phyloP scores from a whole-genome alignment of 2,113 vertebrate genomes.

The Upupa epops region DNA sequence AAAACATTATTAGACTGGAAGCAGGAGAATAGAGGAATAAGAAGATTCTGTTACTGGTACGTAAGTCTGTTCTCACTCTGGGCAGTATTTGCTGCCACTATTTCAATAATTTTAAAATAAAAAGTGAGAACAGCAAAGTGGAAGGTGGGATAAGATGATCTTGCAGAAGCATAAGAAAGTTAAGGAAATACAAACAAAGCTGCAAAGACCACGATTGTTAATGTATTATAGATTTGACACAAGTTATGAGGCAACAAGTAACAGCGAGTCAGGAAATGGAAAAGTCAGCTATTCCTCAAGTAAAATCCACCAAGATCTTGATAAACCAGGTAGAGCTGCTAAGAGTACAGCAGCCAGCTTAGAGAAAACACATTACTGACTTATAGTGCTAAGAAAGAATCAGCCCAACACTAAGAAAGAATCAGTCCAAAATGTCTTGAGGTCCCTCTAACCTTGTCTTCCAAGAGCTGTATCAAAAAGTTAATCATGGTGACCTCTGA shows the following conservation, averaged over 20 bases:
- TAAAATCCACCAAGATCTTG: background rate
- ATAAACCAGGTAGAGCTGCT: background rate
- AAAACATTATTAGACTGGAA: background rate
- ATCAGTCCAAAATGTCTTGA: background rate
- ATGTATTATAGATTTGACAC: conserved; percentile 19
- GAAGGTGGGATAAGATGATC: background rate
- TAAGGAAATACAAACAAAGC: background rate
- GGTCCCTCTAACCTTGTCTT: background rate
- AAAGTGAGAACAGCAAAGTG: background rate
- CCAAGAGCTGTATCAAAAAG: background rate
- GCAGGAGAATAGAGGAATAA: background rate
- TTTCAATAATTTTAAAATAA: background rate
- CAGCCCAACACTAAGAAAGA: background rate
- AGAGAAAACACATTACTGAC: background rate
- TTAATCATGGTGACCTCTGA: background rate
- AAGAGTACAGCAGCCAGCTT: background rate
- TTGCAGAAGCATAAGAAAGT: background rate
- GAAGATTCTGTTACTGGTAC: background rate
- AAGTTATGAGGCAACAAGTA: background rate
- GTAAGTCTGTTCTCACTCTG: background rate
- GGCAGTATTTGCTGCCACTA: background rate
- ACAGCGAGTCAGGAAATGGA: background rate
- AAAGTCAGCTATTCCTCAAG: background rate
- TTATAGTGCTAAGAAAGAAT: background rate
- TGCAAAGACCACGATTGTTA: background rate